These are phyloP conservation scores for Drosophila kanapiae DNA, from an alignment of 1,140 invertebrate species.

Conservation along the genomic window DNA sequence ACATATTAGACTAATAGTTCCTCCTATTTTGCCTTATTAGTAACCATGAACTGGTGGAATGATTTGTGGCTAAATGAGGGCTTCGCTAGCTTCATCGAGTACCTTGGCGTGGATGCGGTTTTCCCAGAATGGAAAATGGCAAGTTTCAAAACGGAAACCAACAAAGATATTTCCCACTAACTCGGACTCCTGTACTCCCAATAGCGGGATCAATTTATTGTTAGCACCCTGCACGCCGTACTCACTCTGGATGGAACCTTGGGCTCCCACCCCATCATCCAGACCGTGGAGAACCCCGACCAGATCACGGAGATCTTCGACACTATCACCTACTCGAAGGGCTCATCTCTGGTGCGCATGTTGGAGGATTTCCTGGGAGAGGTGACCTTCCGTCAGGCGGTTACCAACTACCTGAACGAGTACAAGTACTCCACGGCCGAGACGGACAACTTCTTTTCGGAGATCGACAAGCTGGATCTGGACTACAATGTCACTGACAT, in stretches of 20 bases:
- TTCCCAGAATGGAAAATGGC: constrained; percentile 94
- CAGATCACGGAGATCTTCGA: constrained; percentile 98
- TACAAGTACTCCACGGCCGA: constrained; percentile 91
- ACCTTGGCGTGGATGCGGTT: constrained; percentile 90
- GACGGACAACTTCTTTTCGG: constrained; percentile 91
- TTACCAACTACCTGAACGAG: constrained; percentile 91
- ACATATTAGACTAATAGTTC: neutral
- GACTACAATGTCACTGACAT: constrained; percentile 87
- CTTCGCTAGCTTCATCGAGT: constrained; percentile 95
- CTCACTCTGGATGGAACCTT: constrained; percentile 92
- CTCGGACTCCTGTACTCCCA: constrained; percentile 71
- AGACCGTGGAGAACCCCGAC: constrained; percentile 93
- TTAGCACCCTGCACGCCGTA: constrained; percentile 90
- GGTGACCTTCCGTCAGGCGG: constrained; percentile 90
- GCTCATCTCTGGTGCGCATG: constrained; percentile 95
- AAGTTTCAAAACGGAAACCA: constrained; percentile 63
- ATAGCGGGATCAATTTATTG: constrained; percentile 90
- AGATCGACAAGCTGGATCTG: constrained; percentile 86
- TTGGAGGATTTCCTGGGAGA: constrained; percentile 93
- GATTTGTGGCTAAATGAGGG: constrained; percentile 98
- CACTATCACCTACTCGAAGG: constrained; percentile 96
- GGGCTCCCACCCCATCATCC: constrained; percentile 95
- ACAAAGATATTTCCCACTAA: constrained; percentile 19
- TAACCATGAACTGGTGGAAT: constrained; percentile 97
- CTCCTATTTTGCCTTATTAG: constrained; percentile 84